Base-by-base conservation (phyloP, 1,140 invertebrate genomes). In the Sipha flava region DNA sequence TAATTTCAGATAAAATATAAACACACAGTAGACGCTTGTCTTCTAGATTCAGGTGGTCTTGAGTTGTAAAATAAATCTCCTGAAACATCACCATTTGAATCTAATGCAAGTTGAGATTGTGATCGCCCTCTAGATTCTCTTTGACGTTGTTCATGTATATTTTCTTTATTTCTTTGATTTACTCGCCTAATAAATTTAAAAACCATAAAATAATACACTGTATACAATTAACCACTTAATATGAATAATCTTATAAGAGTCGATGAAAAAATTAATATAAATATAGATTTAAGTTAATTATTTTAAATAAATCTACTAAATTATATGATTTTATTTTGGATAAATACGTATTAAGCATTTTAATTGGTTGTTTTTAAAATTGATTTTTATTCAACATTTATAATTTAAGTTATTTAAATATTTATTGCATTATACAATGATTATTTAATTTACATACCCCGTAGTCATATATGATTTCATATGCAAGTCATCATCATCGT, bases 41-140 rank as follows among this genome's bases (percentile, higher is more conserved):
- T 47, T 77, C 80, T 75, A 14, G 81, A 79, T 10, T 81, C 81
- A 16, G 80, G 66, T 14, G 83, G 83, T 82, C 91, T 87, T 5
- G 91, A 92, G 84, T 94, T 94, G 84, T 95, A 95, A 84, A 94
- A 95, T 31, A 94, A 86, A 84, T 94, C 92, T 23, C 80, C 80
- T 6, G 80, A 81, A 34, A 82, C 40, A 80, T 82, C 81, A 16
- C 81, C 81, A 66, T 82, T 82, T 23, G 81, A 81, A 75, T 82
- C 81, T 59, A 82, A 73, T 57, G 90, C 92, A 49, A 94, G 85
- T 45, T 91, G 87, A 31, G 91, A 93, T 59, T 92, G 87, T 10
- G 92, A 93, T 26, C 54, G 62, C 90, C 89, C 66, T 89, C 81
- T 68, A 80, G 81, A 37, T 49, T 80, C 80, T 75, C 80, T 75